These are phyloP conservation scores for Dromiciops gliroides DNA, from an alignment of 2,113 vertebrate species.

Conservation along the genomic window DNA sequence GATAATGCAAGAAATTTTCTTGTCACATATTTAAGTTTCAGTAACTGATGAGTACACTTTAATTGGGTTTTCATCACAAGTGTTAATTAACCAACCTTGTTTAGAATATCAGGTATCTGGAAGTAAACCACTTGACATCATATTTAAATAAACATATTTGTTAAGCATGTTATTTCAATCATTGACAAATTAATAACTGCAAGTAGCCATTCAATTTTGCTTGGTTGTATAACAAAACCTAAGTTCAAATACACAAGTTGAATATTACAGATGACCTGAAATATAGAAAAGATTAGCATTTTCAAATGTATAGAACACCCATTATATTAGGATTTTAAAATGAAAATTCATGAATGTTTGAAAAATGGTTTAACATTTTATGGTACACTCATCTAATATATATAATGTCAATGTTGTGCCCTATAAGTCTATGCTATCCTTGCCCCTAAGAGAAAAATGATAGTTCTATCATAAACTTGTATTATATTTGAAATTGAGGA, in stretches of 20 bases:
- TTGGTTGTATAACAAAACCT: background rate
- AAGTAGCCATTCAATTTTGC: background rate
- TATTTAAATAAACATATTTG: constrained; percentile 60
- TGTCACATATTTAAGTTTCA: constrained; percentile 46
- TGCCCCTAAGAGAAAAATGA: background rate
- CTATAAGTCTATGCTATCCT: background rate
- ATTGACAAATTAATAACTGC: constrained; percentile 31
- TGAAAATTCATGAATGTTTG: background rate
- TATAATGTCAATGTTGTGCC: background rate
- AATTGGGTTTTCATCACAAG: constrained; percentile 38
- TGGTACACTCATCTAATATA: background rate
- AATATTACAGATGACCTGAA: background rate
- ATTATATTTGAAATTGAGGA: background rate
- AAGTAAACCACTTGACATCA: constrained; percentile 34
- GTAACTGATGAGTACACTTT: constrained; percentile 41
- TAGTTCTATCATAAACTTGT: background rate
- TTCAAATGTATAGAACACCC: background rate
- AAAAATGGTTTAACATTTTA: background rate
- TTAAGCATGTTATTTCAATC: constrained; percentile 13
- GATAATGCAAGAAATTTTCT: constrained; percentile 58
- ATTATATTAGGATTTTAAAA: background rate
- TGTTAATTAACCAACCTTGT: constrained; percentile 60
- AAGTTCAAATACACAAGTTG: constrained; percentile 9
- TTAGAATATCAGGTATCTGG: constrained; percentile 52
- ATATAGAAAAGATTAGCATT: background rate